These are phyloP conservation scores for Babylonia areolata DNA, from an alignment of 1,140 invertebrate genomes.

Conservation along the genomic window DNA sequence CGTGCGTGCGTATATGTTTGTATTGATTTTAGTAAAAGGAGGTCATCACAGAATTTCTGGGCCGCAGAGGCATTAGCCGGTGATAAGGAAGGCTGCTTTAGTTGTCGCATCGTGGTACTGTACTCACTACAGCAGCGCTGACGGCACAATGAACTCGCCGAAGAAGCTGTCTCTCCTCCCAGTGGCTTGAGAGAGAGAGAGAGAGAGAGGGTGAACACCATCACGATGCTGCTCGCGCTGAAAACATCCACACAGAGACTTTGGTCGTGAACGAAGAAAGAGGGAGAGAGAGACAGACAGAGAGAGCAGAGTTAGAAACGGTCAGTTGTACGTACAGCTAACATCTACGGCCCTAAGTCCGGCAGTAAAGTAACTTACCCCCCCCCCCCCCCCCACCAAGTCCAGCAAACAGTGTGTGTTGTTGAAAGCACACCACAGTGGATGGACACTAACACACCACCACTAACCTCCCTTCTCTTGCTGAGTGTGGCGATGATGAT, in stretches of 20 bases:
- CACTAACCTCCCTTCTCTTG: too few species aligned
- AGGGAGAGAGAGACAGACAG: too few species aligned
- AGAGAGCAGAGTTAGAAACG: too few species aligned
- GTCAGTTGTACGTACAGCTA: too few species aligned
- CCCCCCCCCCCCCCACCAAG: too few species aligned
- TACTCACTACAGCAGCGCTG: background rate
- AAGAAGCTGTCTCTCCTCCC: background rate
- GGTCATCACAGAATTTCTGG: background rate
- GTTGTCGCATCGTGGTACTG: background rate
- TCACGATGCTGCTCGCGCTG: background rate
- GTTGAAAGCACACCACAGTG: too few species aligned
- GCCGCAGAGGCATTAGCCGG: background rate
- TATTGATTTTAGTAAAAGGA: conserved; percentile 13
- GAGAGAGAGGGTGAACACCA: background rate
- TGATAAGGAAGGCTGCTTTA: background rate
- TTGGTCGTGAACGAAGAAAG: background rate
- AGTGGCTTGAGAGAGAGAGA: background rate
- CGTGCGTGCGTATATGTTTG: conserved; percentile 6
- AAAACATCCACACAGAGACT: background rate
- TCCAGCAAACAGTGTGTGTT: too few species aligned
- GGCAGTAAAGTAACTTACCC: too few species aligned
- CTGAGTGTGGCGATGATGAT: too few species aligned
- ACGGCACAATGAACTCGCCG: background rate
- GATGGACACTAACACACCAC: too few species aligned
- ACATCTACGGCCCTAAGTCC: too few species aligned